Evolutionary conservation across 2,797 vertebrate genomes (phyloP), one percentile per base, ranked within the genome.

Genomic region (Labroides dimidiatus): DNA sequence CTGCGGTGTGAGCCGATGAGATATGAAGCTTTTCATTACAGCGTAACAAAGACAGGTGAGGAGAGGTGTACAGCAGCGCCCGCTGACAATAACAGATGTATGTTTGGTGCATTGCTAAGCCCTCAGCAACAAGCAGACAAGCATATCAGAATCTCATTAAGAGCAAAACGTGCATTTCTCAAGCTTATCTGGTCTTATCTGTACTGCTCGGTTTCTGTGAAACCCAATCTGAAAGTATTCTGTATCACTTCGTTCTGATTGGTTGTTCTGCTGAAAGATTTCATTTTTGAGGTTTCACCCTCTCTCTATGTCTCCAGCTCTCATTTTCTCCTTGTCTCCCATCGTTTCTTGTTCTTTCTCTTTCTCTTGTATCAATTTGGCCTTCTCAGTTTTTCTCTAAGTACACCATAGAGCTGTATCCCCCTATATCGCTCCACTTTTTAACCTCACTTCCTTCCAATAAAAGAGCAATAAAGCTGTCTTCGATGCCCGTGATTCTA

Each of bases 1-100:
- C 6, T 7, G 56, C 11, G 19, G 49, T 20, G 36, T 69, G 72
- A 64, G 67, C 37, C 21, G 12, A 42, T 9, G 76, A 59, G 77
- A 83, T 84, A 70, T 65, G 60, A 62, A 24, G 43, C 21, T 62
- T 60, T 56, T 81, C 69, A 81, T 81, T 86, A 77, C 64, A 14
- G 37, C 19, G 1, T 69, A 64, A 81, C 71, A 83, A 77, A 85
- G 70, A 51, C 68, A 72, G 71, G 64, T 72, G 36, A 72, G 50
- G 9, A 56, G 49, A 57, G 42, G 61, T 64, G 61, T 30, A 50
- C 66, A 49, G 43, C 14, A 0, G 1, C 47, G 58, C 64, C 37
- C 1, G 2, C 57, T 61, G 56, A 81, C 74, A 71, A 77, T 43
- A 37, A 50, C 4, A 54, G 19, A 60, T 61, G 16, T 45, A 60